Evolutionary conservation across 2,797 vertebrate genomes (phyloP), one percentile per base, ranked within the genome.

Genomic region (Phoebastria nigripes): DNA sequence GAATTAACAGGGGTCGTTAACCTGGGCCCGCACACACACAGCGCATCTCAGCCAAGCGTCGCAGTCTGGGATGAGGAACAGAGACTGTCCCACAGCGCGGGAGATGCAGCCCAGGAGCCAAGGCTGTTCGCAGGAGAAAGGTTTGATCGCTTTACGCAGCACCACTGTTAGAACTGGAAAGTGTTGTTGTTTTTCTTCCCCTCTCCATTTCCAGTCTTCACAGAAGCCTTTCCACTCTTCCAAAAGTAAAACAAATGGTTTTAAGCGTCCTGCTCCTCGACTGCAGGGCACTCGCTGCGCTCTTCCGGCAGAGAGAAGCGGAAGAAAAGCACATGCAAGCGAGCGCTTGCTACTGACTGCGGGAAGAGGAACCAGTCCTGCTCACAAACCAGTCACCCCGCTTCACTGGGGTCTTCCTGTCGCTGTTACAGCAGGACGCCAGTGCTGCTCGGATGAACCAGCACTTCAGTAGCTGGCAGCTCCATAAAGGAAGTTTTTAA

Each of bases 141-240:
- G n/a, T 24, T 6, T 5, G 19, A n/a, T 5, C 1, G 39, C 37
- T 42, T 20, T 6, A 52, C 0, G 2, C 21, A 21, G 71, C 52
- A 25, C 62, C 63, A 16, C 22, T 7, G 55, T 41, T 24, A n/a
- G 15, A 61, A 19, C 29, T 11, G 29, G 73, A 15, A 70, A 39
- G 24, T 0, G 8, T 26, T 31, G 1, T 8, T 41, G 37, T 8
- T 28, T 18, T 19, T 28, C 14, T 2, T 3, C 5, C 22, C 5
- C 28, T 5, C 35, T 28, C 49, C 18, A 1, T 20, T 47, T 25
- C 37, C 65, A 11, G 2, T 28, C 70, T 47, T 54, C 35, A 15
- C 3, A 1, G 41, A 63, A 52, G 17, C 16, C 33, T 21, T 54
- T 21, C 17, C 26, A 7, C 33, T 52, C 29, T 76, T 49, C 33